Evolutionary conservation across 2,888 invertebrate genomes (phyloP).

Genomic region (Atrina japonica): DNA sequence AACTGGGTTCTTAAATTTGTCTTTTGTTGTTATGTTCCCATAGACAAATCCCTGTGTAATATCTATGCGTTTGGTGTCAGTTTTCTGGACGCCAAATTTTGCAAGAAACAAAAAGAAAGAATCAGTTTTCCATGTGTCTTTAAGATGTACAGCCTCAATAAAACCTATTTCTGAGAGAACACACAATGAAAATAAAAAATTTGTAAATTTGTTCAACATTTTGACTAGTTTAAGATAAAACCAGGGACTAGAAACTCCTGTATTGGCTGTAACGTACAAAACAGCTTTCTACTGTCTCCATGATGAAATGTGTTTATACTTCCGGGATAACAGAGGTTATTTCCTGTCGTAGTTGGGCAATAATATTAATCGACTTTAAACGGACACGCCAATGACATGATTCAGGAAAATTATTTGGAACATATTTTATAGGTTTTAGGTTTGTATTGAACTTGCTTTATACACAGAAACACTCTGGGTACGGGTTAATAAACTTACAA

Average conservation of each 20-base stretch:
- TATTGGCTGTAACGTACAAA: neutral
- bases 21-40: constrained; percentile 92
- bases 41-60: constrained; percentile 97
- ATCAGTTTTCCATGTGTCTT: constrained; percentile 77
- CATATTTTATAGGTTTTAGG: too few species aligned
- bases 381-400: too few species aligned
- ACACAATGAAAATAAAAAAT: too few species aligned
- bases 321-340: constrained; percentile 12
- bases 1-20: constrained; percentile 81
- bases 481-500: too few species aligned
- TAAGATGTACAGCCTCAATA: constrained; percentile 64
- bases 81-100: constrained; percentile 98
- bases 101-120: constrained; percentile 90
- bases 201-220: neutral
- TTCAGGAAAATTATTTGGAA: too few species aligned
- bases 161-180: neutral
- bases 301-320: constrained; percentile 17
- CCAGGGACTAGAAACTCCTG: neutral
- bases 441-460: too few species aligned
- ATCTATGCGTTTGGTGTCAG: constrained; percentile 90
- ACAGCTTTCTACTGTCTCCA: constrained; percentile 7
- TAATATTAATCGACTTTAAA: too few species aligned
- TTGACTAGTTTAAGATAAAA: neutral
- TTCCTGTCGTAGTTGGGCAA: too few species aligned
- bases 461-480: too few species aligned